Conservation (phyloP, 2,113 vertebrate species). For the Lota lota region DNA sequence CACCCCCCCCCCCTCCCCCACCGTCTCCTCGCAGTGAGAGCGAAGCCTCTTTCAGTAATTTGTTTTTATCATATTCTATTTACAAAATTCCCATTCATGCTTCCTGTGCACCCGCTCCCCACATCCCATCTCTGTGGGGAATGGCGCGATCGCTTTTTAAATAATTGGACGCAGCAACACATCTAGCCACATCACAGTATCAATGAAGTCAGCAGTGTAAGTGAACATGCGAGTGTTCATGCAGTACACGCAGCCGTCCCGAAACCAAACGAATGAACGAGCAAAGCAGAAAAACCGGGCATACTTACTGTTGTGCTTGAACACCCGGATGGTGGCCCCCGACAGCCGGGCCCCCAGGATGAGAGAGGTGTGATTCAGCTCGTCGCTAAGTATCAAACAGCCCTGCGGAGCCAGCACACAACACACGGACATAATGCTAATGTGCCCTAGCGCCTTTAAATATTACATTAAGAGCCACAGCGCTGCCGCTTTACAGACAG, state of each 20-base stretch:
- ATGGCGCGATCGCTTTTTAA: too few relatives aligned
- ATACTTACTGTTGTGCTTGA: slow-evolving; percentile 95
- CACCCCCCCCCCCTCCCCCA: not conserved
- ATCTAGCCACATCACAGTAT: too few relatives aligned
- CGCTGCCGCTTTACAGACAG: too few relatives aligned
- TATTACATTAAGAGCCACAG: too few relatives aligned
- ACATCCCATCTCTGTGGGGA: too few relatives aligned
- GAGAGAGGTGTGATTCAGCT: slow-evolving; percentile 90
- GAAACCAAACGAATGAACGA: too few relatives aligned
- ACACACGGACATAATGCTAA: not conserved
- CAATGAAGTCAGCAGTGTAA: too few relatives aligned
- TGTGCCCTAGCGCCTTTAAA: not conserved
- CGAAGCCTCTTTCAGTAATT: not conserved
- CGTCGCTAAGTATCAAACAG: slow-evolving; percentile 93
- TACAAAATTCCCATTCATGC: too few relatives aligned
- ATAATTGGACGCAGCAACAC: too few relatives aligned
- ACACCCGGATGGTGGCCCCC: slow-evolving; percentile 85
- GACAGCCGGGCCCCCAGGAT: slow-evolving; percentile 89
- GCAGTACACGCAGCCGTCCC: not conserved
- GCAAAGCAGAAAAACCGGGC: too few relatives aligned
- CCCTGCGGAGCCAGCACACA: slow-evolving; percentile 72
- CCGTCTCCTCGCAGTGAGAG: not conserved
- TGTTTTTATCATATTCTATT: too few relatives aligned
- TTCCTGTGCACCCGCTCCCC: not conserved
- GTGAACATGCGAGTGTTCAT: not conserved